Percentiles rank a stretch among this genome's conserved stretches.
These are phyloP conservation scores for Megalonaias nervosa DNA, from an alignment of 1,140 invertebrate species.

Conservation along the genomic window DNA sequence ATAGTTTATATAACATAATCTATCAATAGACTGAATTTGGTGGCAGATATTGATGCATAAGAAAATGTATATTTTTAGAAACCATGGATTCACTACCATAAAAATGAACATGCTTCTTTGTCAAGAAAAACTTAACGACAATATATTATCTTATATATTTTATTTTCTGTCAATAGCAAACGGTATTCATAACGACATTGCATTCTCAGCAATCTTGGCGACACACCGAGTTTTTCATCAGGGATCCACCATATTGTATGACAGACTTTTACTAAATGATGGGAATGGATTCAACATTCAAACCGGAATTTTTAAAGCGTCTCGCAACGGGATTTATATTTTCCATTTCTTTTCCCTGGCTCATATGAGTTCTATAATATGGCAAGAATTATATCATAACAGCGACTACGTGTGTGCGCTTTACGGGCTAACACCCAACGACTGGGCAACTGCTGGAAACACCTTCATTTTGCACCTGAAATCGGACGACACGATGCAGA, in stretches of 20 bases:
- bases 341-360: conserved; percentile 24
- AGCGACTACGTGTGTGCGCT: conserved; percentile 18
- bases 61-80: too few species aligned
- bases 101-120: not conserved
- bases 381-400: conserved; percentile 11
- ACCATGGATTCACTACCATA: not conserved
- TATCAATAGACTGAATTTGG: not conserved
- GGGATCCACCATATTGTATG: conserved; percentile 2
- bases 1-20: too few species aligned
- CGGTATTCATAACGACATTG: not conserved
- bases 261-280: conserved; percentile 11
- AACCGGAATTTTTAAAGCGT: conserved; percentile 9
- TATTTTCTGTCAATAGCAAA: not conserved
- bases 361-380: not conserved
- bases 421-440: conserved; percentile 4
- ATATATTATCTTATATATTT: not conserved
- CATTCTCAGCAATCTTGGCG: conserved; percentile 17
- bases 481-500: not conserved
- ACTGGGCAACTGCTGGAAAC: conserved; percentile 25
- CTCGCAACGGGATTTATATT: conserved; percentile 14
- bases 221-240: not conserved
- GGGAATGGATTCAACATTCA: conserved; percentile 5
- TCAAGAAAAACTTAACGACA: not conserved
- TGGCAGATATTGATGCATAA: not conserved
- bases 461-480: conserved; percentile 17